phyloP scores from a whole-genome alignment of 2,113 vertebrate genomes.

The Piprites chloris region DNA sequence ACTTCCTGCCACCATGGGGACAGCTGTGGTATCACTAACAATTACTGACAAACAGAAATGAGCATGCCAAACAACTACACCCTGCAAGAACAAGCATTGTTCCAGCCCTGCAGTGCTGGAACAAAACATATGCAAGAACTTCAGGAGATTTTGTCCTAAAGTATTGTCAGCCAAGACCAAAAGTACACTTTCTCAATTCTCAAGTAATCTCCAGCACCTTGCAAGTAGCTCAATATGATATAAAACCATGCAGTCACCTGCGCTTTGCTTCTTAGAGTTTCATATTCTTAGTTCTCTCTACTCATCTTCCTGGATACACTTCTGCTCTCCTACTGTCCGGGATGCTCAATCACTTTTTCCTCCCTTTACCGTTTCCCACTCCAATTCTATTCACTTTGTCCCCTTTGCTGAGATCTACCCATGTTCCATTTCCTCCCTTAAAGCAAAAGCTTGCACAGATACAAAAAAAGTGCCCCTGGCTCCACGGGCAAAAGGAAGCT shows the following conservation, averaged over 20 bases:
- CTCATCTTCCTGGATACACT: not conserved
- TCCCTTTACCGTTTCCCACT: not conserved
- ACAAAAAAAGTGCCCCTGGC: not conserved
- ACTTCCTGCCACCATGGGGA: not conserved
- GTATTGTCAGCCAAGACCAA: not conserved
- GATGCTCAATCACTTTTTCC: not conserved
- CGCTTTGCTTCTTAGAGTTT: not conserved
- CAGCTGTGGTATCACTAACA: not conserved
- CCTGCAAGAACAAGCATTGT: not conserved
- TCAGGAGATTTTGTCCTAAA: not conserved
- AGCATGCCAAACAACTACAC: not conserved
- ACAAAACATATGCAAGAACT: not conserved
- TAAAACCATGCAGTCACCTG: rapidly evolving
- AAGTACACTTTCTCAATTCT: not conserved
- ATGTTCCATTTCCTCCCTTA: not conserved
- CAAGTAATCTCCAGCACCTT: not conserved
- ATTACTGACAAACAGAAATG: not conserved
- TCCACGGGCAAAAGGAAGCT: not conserved
- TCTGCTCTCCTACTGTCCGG: not conserved
- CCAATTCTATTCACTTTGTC: not conserved
- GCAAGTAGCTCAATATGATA: not conserved
- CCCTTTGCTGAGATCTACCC: not conserved
- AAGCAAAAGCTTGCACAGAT: not conserved
- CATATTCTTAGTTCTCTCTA: not conserved
- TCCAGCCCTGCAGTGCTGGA: not conserved